A percentile compares a stretch with the other conserved stretches of the same genome.
phyloP scores from a whole-genome alignment of 2,797 vertebrate species.

The Microctenopoma stevenorrisi region DNA sequence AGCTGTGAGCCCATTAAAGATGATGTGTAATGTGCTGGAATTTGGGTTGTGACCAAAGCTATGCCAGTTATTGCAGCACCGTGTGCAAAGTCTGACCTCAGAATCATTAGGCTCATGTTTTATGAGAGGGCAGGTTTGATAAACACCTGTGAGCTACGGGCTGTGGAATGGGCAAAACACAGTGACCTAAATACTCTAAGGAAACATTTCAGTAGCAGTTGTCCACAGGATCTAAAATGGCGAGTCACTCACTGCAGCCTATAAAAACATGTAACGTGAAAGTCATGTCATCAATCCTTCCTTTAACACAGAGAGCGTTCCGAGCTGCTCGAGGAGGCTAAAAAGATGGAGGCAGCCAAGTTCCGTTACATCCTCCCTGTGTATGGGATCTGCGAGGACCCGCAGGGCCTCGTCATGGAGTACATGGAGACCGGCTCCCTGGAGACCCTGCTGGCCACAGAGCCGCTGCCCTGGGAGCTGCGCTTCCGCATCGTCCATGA shows the following conservation, averaged over 20 bases:
- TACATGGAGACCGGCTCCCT: slow-evolving; percentile 98
- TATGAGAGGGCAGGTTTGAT: slow-evolving; percentile 1
- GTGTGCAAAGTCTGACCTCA: slow-evolving; percentile 15
- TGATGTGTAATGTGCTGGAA: slow-evolving; percentile 18
- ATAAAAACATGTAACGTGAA: not conserved
- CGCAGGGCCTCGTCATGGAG: slow-evolving; percentile 97
- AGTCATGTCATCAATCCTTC: not conserved
- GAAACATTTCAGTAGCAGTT: not conserved
- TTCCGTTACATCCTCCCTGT: slow-evolving; percentile 97
- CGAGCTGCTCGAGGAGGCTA: slow-evolving; percentile 94
- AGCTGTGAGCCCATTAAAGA: slow-evolving; percentile 6
- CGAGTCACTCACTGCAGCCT: not conserved
- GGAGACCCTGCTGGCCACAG: slow-evolving; percentile 91
- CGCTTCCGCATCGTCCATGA: slow-evolving; percentile 97
- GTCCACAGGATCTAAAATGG: not conserved
- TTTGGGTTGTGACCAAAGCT: slow-evolving; percentile 19
- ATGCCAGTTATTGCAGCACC: slow-evolving; percentile 23
- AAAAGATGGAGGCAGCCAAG: slow-evolving; percentile 99
- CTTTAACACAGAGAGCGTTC: slow-evolving; percentile 87
- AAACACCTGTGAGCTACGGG: slow-evolving; percentile 1
- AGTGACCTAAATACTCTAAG: not conserved
- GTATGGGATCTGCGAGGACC: slow-evolving; percentile 95
- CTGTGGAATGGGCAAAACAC: slow-evolving; percentile 3
- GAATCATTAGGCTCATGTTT: slow-evolving; percentile 41
- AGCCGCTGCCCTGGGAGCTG: slow-evolving; percentile 94